These are phyloP conservation scores for Eurystomus glaucurus DNA, from an alignment of 2,797 vertebrate genomes.

Conservation along the genomic window DNA sequence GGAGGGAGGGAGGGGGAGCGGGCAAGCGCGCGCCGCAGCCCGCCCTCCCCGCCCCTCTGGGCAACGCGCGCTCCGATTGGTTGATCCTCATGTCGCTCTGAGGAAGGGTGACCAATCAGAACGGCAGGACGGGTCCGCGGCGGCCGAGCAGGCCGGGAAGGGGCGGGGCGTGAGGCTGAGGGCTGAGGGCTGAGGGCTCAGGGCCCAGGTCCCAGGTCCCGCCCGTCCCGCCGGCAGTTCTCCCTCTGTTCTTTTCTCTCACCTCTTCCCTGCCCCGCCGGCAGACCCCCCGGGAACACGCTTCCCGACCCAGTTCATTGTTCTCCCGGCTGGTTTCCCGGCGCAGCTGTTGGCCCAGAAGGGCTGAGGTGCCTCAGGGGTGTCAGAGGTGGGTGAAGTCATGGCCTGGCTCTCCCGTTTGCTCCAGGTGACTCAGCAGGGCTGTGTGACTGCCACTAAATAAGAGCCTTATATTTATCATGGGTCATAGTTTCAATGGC, in stretches of 20 bases:
- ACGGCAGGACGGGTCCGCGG: accelerated
- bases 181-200: not conserved
- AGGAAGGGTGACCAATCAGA: accelerated
- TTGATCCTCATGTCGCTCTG: accelerated
- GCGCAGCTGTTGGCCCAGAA: not conserved
- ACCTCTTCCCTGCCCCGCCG: no score
- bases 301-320: not conserved
- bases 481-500: not conserved
- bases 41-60: accelerated
- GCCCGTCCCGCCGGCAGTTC: no score
- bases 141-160: accelerated
- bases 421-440: not conserved
- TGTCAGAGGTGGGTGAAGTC: not conserved
- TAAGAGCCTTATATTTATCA: not conserved
- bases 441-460: not conserved
- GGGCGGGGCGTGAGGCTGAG: not conserved
- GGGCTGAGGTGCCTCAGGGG: not conserved
- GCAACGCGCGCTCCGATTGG: accelerated
- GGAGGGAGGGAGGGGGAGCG: no score
- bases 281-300: not conserved
- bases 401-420: not conserved
- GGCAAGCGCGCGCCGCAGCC: no score
- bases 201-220: no score
- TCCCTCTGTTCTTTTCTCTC: no score
- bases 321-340: not conserved